Base-by-base conservation (phyloP, 1,140 invertebrate species). In the Monochamus saltuarius region DNA sequence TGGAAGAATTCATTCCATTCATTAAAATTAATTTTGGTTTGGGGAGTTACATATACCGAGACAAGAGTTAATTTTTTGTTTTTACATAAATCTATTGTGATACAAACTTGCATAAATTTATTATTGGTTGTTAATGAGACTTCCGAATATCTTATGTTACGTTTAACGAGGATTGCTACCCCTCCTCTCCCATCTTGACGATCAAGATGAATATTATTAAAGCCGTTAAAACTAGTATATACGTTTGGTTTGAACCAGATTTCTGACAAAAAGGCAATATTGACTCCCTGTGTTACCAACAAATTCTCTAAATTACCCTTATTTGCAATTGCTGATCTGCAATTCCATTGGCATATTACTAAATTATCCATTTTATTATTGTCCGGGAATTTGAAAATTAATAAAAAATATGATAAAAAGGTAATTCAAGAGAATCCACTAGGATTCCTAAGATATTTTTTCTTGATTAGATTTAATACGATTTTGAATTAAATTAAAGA, bases 311-410 rank as follows among this genome's bases (percentile, higher is more conserved):
- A 51, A 37, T 11, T 16, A 22, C 29, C 49, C 17, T 51, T 37
- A 37, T 51, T 51, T 6, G 49, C n/a, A 14, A 51, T 17, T 2
- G 38, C 9, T 13, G 35, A 37, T 51, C 49, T 36, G 35, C 11
- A 35, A 37, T 51, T 51, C 49, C 49, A 51, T 16, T 51, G 49
- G 35, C 35, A 16, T 10, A 51, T 51, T 51, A 13, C n/a, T 17
- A 22, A 14, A 10, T 37, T 37, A 11, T 35, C 38, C 49, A 36
- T 51, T 37, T 10, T n/a, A n/a, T n/a, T n/a, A n/a, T n/a, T 51
- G 10, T 16, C 16, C 17, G 9, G 38, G 38, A 36, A 37, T 7
- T 40, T 40, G 2, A 16, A 13, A 40, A 13, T 2, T 40, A 13
- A 40, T 40, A 13, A 2, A 13, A n/a, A 16, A 40, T 4, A 40